Base-by-base conservation (phyloP, 2,797 vertebrate genomes). In the Tolypeutes matacus region DNA sequence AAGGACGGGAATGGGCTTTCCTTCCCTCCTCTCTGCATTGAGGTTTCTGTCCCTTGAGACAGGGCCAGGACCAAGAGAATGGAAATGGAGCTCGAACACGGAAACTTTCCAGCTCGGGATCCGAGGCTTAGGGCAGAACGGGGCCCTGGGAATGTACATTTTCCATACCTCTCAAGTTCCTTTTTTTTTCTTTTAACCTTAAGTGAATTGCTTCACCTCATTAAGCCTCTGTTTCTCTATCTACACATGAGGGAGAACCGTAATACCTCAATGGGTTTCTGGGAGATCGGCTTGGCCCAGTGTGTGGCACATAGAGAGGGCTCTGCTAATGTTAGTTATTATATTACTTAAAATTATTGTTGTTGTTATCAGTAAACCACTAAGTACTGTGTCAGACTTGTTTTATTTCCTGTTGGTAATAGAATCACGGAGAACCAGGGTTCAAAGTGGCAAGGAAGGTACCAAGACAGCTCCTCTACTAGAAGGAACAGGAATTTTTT, bases 11-110 rank as follows among this genome's bases (percentile, higher is more conserved):
- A 69, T 77, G n/a, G 18, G 67, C 46, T 96, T 86, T 76, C 77
- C 23, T 69, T 56, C 21, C 25, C 34, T 39, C 62, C 65, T 96
- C 23, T 93, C 39, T 64, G 49, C 51, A 7, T 29, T 29, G 67
- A 76, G 29, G 70, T 13, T 93, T 96, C 60, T 96, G 65, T 94
- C 53, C 70, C 80, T 62, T 53, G 49, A 88, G 70, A 95, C 21
- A 77, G 83, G n/a, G 14, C 78, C 7, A 49, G 64, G 77, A 73
- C 56, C 72, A 36, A 78, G 53, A 64, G 84, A 65, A 91, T 36
- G 64, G 21, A 86, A 83, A 62, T 42, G 39, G 60, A 18, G 20
- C 86, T 89, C 82, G 80, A 90, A 92, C 49, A 39, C 5, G 80
- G 70, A 89, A 65, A 70, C 25, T 81, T 94, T 53, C 27, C 27